Base-by-base conservation (phyloP, 2,888 invertebrate genomes). In the Yponomeuta evonymella region DNA sequence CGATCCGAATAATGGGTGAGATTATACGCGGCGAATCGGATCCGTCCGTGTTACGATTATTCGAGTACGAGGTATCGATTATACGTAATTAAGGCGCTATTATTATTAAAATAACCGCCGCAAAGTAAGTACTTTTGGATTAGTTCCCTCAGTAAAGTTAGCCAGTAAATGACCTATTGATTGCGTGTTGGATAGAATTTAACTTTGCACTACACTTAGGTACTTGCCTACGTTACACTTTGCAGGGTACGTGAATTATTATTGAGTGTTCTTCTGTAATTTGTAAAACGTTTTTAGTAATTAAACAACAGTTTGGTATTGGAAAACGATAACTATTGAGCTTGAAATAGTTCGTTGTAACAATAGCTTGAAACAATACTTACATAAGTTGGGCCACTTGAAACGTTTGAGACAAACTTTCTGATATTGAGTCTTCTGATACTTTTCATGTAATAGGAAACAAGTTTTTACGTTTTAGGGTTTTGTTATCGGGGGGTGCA, bases 1-100 rank as follows among this genome's bases (percentile, higher is more conserved):
- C 82, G 80, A 83, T 80, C 81, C 81, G 82, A 79, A 69, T 87
- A 87, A 87, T 88, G 81, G 85, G 80, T 84, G 83, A 85, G 85
- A 89, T 87, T 85, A 89, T 79, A 83, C 85, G 83, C 79, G 79
- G 81, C 84, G 85, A 89, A 87, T 88, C 81, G 81, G 79, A 79
- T 83, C 80, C 79, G 83, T 83, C 84, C 83, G 82, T 80, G 83
- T 87, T 87, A 84, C 86, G 84, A 85, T 86, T 86, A 85, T 65
- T 65, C 81, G 83, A 83, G 84, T 84, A 68, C 66, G 83, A 15
- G 51, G 65, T 84, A 88, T 87, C 85, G 83, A 85, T 88, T 87
- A 83, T 70, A n/a, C 12, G 48, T 82, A 86, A 86, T 88, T 83
- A 87, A 83, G 82, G 81, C 79, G 82, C 15, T 58, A 58, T 58